These are phyloP conservation scores for Crotalus horridus DNA, from an alignment of 2,113 vertebrate genomes.

Conservation along the genomic window DNA sequence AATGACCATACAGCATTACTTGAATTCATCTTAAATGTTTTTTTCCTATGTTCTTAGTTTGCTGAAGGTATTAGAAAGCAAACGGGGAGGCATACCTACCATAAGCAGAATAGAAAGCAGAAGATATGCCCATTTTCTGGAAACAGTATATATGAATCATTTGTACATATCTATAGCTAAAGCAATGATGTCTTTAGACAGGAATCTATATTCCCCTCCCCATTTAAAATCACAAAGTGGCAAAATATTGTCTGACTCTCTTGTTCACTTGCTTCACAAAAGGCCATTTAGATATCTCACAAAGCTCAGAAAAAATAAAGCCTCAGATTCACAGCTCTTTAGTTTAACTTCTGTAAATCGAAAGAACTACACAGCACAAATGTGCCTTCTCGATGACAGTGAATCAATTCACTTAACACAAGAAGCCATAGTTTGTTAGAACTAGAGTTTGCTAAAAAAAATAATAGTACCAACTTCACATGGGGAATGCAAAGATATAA, in stretches of 20 bases:
- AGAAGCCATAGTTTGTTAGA: not conserved
- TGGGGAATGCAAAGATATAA: not conserved
- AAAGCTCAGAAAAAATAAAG: not conserved
- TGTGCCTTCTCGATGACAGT: not conserved
- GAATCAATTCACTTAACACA: not conserved
- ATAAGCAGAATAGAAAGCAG: slow-evolving; percentile 35
- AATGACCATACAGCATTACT: slow-evolving; percentile 18
- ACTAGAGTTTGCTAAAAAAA: not conserved
- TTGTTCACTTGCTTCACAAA: slow-evolving; percentile 6
- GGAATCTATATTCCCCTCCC: slow-evolving; percentile 1
- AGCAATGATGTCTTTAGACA: slow-evolving; percentile 47
- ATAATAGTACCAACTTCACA: not conserved
- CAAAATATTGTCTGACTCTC: not conserved
- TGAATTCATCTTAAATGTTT: slow-evolving; percentile 50
- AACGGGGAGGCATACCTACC: slow-evolving; percentile 48
- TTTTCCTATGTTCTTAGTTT: slow-evolving; percentile 41
- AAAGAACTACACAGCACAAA: not conserved
- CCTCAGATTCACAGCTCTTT: not conserved
- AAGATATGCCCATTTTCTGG: slow-evolving; percentile 47
- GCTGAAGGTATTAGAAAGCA: slow-evolving; percentile 49
- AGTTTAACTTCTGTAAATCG: not conserved
- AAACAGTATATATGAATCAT: slow-evolving; percentile 45
- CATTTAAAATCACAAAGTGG: not conserved
- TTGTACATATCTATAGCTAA: slow-evolving; percentile 4
- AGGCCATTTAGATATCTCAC: not conserved